These are phyloP conservation scores for Spongia lamella DNA, from an alignment of 37 sponge, comb jelly and placozoan genomes.

Conservation along the genomic window DNA sequence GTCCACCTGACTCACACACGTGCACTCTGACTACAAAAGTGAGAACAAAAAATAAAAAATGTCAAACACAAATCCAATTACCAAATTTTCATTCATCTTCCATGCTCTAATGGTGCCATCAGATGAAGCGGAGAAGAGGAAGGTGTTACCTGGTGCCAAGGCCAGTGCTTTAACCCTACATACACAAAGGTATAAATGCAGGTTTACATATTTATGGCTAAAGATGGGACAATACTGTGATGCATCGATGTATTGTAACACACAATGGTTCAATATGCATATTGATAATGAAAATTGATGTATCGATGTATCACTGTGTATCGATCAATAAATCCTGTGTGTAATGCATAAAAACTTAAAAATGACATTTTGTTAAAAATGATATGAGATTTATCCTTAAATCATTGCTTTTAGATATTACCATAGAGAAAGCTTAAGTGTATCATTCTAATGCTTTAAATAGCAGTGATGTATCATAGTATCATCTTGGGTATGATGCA, in stretches of 20 bases:
- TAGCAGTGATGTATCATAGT: too few relatives aligned
- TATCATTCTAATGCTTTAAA: too few relatives aligned
- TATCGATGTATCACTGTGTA: too few relatives aligned
- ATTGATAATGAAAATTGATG: too few relatives aligned
- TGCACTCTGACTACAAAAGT: neutral
- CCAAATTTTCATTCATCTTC: constrained; percentile 35
- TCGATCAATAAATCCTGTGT: too few relatives aligned
- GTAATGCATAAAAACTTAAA: too few relatives aligned
- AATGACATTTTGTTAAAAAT: neutral
- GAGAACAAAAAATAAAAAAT: neutral
- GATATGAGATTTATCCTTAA: neutral
- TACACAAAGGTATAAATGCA: neutral
- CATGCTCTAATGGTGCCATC: constrained; percentile 61
- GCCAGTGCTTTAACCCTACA: constrained; percentile 56
- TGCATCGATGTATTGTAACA: too few relatives aligned
- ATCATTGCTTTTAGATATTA: too few relatives aligned
- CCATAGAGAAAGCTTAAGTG: too few relatives aligned
- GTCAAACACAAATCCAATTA: constrained; percentile 1
- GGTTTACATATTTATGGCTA: neutral
- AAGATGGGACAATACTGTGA: too few relatives aligned
- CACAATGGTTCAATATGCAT: too few relatives aligned
- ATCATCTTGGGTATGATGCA: too few relatives aligned
- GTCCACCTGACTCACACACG: constrained; percentile 38
- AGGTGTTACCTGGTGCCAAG: constrained; percentile 22
- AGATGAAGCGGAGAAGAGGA: constrained; percentile 71